Conservation (phyloP, 2,888 invertebrate genomes). For the Hypena proboscidalis region DNA sequence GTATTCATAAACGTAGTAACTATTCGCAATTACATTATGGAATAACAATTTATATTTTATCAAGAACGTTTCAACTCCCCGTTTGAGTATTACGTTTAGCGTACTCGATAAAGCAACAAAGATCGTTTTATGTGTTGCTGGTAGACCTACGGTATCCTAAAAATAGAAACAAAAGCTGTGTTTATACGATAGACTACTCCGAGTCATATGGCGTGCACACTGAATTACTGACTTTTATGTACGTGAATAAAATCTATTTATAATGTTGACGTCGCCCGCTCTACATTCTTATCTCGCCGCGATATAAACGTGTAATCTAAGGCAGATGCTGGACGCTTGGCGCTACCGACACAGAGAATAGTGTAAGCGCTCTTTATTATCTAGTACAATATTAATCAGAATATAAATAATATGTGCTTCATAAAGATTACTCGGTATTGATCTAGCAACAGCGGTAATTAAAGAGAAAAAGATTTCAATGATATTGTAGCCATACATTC, state of each 20-base stretch:
- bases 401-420: conserved; percentile 10
- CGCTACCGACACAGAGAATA: conserved; percentile 22
- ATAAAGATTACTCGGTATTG: too few species aligned
- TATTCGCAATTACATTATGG: too few species aligned
- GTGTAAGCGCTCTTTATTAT: conserved; percentile 22
- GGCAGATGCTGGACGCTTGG: conserved; percentile 60
- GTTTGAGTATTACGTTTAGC: too few species aligned
- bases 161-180: conserved; percentile 56
- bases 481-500: too few species aligned
- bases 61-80: too few species aligned
- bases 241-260: conserved; percentile 81
- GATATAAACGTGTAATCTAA: conserved; percentile 63
- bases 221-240: conserved; percentile 67
- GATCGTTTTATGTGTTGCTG: conserved; percentile 44
- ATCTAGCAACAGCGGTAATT: too few species aligned
- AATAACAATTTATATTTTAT: conserved; percentile 27
- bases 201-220: conserved; percentile 62
- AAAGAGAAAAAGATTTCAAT: too few species aligned
- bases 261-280: conserved; percentile 77
- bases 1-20: too few species aligned
- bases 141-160: conserved; percentile 48
- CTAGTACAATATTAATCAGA: conserved; percentile 27
- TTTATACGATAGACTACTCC: conserved; percentile 60
- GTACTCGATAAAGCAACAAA: conserved; percentile 47
- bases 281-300: conserved; percentile 78